These are phyloP conservation scores for Axea sp. DNA, from an alignment of 2,888 invertebrate genomes.

Conservation along the genomic window DNA sequence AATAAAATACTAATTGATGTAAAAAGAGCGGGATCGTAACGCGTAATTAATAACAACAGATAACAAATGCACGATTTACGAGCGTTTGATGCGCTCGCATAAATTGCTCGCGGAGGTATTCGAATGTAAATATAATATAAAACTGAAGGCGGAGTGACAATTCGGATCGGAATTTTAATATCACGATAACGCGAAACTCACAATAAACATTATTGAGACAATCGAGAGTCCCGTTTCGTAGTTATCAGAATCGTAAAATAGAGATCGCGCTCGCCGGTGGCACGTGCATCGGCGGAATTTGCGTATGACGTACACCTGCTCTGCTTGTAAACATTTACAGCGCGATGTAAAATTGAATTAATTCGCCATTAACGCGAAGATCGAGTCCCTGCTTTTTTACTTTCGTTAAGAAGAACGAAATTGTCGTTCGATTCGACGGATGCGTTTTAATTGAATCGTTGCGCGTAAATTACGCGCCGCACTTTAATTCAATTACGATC, in stretches of 20 bases:
- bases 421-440: not conserved
- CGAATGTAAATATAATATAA: slow-evolving; percentile 41
- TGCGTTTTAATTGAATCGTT: slow-evolving; percentile 44
- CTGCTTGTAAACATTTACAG: slow-evolving; percentile 75
- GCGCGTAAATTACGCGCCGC: slow-evolving; percentile 23
- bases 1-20: slow-evolving; percentile 46
- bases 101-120: slow-evolving; percentile 26
- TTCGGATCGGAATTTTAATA: slow-evolving; percentile 42
- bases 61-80: slow-evolving; percentile 41
- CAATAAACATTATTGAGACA: slow-evolving; percentile 61
- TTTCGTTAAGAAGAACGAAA: not conserved
- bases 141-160: slow-evolving; percentile 29
- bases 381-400: slow-evolving; percentile 6
- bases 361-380: slow-evolving; percentile 75
- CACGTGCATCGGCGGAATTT: slow-evolving; percentile 64
- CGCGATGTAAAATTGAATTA: slow-evolving; percentile 78
- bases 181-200: slow-evolving; percentile 31
- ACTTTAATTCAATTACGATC: slow-evolving; percentile 41
- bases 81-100: slow-evolving; percentile 31
- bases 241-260: slow-evolving; percentile 57
- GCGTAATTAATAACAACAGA: slow-evolving; percentile 47
- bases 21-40: slow-evolving; percentile 22
- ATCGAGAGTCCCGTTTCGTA: slow-evolving; percentile 52
- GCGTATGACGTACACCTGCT: slow-evolving; percentile 70
- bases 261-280: slow-evolving; percentile 58